Evolutionary conservation across 2,888 invertebrate genomes (phyloP), one percentile per base, ranked within the genome.

Genomic region (Morinoia aosen): DNA sequence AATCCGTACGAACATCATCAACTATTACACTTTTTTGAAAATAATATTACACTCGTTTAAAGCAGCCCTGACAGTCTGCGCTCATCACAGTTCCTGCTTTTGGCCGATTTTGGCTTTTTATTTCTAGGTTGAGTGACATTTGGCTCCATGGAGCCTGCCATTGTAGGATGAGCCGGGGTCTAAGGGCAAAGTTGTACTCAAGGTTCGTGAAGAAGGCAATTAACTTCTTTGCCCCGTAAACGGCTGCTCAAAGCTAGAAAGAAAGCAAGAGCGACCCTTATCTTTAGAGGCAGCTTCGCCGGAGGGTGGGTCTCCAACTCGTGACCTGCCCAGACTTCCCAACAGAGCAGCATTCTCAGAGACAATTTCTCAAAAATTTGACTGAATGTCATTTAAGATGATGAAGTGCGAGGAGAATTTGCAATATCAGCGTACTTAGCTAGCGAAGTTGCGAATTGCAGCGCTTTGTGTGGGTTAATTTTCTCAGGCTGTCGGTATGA

Each of bases 171-270:
- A 90, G 90, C 90, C 25, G 90, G 90, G 48, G 90, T 90, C 90
- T 40, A 90, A 90, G 90, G 90, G 48, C 90, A 90, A 90, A 90
- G 40, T 90, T 90, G 90, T 40, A 90, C 90, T 48, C 90, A 48
- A 40, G 48, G 90, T 39, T 90, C 90, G 90, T 48, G 90, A 90
- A 90, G 90, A 90, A 90, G 90, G 90, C 90, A 90, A 90, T 90
- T 90, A 90, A 90, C 90, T 90, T 90, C 90, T 90, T 90, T 90
- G 90, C 90, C 90, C 90, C 90, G 90, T 90, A 90, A 90, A 90
- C 40, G 90, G 90, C 40, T 48, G 48, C 90, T 48, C 40, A 48
- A 48, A 90, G 90, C 40, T 48, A 40, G 48, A 90, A 90, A 90
- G 48, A 48, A 48, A 90, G 40, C 33, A 40, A 39, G 90, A 40